Evolutionary conservation across 2,888 invertebrate species (phyloP), one percentile per base, ranked within the genome.

Genomic region (Rosalia funebris): DNA sequence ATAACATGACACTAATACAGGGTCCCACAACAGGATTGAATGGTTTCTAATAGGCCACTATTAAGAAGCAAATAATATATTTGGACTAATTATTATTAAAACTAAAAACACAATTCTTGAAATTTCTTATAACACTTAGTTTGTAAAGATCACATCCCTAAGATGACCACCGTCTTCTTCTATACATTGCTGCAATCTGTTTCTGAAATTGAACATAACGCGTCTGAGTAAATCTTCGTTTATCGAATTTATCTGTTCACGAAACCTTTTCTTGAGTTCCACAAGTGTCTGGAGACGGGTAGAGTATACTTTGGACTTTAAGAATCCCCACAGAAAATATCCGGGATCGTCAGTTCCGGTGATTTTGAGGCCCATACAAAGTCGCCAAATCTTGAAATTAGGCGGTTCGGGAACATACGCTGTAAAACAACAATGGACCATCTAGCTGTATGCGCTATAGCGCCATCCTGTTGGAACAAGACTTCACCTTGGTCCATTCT

Each of bases 341-440:
- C 25, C 3, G 25, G 25, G 25, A 34, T 47, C 14, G 34, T 14
- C 17, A 47, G 16, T 32, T 47, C 47, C 14, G 47, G 47, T 1
- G 47, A 47, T 17, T 16, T 11, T 2, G 47, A 17, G 2, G 47
- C 16, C 32, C 34, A 47, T 47, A 16, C 11, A 34, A 46, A 25
- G 37, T 45, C 46, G 14, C 46, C 34, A 56, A 20, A 36, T 20
- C 37, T 39, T 16, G 37, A 56, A 17, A 45, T 54, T 2, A 53
- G 41, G 41, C 25, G 42, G 16, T 53, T 53, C n/a, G 53, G 53
- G 39, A 53, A 41, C 39, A 53, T 41, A 41, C 20, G 32, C 39
- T 39, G 42, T 39, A 14, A 39, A 39, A 42, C 41, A 12, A 3
- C 53, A 16, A 39, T 53, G n/a, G 39, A 34, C 15, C 25, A 7